Base-by-base conservation (phyloP, 1,140 invertebrate genomes). In the Cydia pomonella region DNA sequence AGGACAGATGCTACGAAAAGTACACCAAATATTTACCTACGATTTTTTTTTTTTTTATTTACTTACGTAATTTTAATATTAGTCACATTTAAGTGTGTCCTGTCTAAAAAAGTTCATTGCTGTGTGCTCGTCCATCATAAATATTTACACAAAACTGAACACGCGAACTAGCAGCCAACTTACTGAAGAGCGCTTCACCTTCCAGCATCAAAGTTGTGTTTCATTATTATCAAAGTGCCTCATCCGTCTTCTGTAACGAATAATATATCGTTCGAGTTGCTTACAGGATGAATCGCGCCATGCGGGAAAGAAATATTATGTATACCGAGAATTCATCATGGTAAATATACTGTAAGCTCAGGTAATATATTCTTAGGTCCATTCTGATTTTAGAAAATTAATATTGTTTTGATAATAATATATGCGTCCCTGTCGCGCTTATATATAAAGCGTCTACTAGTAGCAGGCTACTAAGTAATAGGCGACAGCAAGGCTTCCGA, bases 201-300 rank as follows among this genome's bases (percentile, higher is more conserved):
- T 29, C 16, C 23, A 25, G 12, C 29, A 38, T 33, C n/a, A 33
- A 33, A 69, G 29, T 33, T 69, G 29, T 69, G 29, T 38, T 38
- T 69, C 64, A 18, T 69, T 69, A 69, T 69, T 69, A 38, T 69
- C 0, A 38, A 64, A 64, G 64, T 33, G 64, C 64, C 64, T 38
- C 27, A 69, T 69, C 33, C 64, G 64, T 69, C 64, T 69, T 69
- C 33, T 69, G 29, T 13, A 69, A 33, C 16, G 64, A 38, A 69
- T 41, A 69, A 69, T 69, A 21, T 69, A 69, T 38, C 64, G 18
- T 41, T 38, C 64, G 64, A 66, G 16, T 33, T 10, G 53, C 53
- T 63, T 25, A 63, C 62, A 63, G 25, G 25, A 63, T 63, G 62
- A 29, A 66, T 66, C 63, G 63, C 25, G 23, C 27, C 27, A 13